Evolutionary conservation across 2,888 invertebrate species (phyloP).

Genomic region (Hofmannophila pseudospretella): DNA sequence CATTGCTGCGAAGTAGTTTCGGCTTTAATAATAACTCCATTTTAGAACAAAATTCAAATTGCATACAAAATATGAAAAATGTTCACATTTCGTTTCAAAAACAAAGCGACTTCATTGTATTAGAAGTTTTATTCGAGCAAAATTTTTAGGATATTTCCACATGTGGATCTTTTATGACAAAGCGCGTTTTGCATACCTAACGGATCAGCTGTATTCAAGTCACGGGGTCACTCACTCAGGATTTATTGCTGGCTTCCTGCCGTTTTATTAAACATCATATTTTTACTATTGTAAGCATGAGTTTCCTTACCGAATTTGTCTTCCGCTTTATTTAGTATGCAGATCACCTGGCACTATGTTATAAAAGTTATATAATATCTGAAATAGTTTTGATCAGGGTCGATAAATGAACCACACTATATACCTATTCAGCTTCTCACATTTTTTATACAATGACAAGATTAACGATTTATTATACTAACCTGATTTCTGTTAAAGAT

Average conservation of each 20-base stretch:
- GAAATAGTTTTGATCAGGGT: no score
- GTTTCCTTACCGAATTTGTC: constrained; percentile 32
- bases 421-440: no score
- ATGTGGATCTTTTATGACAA: constrained; percentile 25
- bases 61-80: no score
- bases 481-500: constrained; percentile 31
- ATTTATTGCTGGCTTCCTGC: constrained; percentile 67
- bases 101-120: no score
- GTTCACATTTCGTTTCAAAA: no score
- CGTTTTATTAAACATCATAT: constrained; percentile 52
- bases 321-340: constrained; percentile 27
- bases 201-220: constrained; percentile 56
- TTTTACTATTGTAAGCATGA: constrained; percentile 36
- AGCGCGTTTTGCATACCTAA: constrained; percentile 49
- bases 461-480: constrained; percentile 36
- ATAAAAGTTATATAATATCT: no score
- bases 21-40: no score
- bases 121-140: no score
- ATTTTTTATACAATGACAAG: constrained; percentile 19
- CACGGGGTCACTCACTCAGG: constrained; percentile 63
- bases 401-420: no score
- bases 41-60: no score
- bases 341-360: background rate
- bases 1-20: constrained; percentile 48
- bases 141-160: constrained; percentile 4